phyloP scores from a whole-genome alignment of 2,797 vertebrate species.

The Sebastes minor region DNA sequence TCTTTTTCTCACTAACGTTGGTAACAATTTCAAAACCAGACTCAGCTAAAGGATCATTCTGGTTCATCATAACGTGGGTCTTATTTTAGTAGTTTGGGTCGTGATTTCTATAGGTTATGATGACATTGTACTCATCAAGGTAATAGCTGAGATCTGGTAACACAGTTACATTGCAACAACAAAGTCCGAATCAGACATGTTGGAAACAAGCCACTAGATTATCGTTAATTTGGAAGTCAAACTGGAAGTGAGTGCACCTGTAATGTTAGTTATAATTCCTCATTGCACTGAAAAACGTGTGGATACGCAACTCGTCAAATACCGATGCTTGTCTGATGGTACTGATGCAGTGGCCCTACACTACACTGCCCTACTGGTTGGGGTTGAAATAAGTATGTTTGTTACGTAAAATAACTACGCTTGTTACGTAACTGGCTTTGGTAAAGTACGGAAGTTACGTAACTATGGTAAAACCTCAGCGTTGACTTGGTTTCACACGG shows the following conservation, averaged over 20 bases:
- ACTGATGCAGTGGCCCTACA: no score
- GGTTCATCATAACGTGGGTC: neutral
- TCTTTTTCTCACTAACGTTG: conserved; percentile 11
- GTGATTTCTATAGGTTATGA: neutral
- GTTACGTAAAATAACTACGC: no score
- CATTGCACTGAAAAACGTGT: neutral
- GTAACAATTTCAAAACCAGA: conserved; percentile 45
- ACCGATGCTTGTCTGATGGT: no score
- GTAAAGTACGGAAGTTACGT: no score
- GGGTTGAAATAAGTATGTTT: no score
- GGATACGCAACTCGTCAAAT: no score
- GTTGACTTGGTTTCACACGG: no score
- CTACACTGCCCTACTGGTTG: no score
- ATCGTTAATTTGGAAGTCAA: neutral
- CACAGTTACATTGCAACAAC: neutral
- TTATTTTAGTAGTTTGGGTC: neutral
- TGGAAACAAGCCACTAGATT: neutral
- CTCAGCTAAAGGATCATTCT: conserved; percentile 4
- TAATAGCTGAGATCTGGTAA: neutral
- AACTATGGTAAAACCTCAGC: no score
- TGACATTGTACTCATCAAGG: neutral
- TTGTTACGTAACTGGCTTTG: no score
- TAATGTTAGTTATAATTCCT: neutral
- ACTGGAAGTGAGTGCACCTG: neutral
- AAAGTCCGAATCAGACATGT: neutral